These are phyloP conservation scores for Lates japonicus DNA, from an alignment of 2,797 vertebrate genomes.

Conservation along the genomic window DNA sequence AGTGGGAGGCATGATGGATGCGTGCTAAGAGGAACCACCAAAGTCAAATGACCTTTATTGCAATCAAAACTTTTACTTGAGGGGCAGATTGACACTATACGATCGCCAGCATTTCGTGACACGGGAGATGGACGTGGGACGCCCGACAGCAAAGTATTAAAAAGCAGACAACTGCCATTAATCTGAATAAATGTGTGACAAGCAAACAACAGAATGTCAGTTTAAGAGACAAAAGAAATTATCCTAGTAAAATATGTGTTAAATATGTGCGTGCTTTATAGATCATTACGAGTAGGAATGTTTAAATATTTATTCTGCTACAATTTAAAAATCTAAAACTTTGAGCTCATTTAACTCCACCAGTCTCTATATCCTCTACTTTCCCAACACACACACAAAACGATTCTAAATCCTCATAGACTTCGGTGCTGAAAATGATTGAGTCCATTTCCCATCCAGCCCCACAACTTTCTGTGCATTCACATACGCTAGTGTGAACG, in stretches of 20 bases:
- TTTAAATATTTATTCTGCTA: slow-evolving; percentile 3
- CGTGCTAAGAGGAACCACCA: slow-evolving; percentile 34
- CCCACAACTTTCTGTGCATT: slow-evolving; percentile 56
- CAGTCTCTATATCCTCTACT: background rate
- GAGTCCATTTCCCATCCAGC: slow-evolving; percentile 53
- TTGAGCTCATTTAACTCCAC: slow-evolving; percentile 25
- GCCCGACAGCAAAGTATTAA: background rate
- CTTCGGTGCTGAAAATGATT: slow-evolving; percentile 48
- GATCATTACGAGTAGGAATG: background rate
- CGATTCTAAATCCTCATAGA: slow-evolving; percentile 55
- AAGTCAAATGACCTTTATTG: slow-evolving; percentile 75
- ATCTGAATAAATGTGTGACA: background rate
- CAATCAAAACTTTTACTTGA: slow-evolving; percentile 69
- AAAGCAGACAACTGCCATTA: background rate
- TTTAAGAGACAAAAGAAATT: slow-evolving; percentile 8
- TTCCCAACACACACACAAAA: slow-evolving; percentile 22
- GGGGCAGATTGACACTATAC: slow-evolving; percentile 38
- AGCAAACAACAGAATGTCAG: background rate
- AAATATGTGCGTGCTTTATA: background rate
- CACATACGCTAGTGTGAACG: slow-evolving; percentile 51
- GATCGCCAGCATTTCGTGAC: slow-evolving; percentile 16
- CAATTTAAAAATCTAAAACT: slow-evolving; percentile 35
- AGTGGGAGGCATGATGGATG: slow-evolving; percentile 73
- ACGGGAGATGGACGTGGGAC: slow-evolving; percentile 15
- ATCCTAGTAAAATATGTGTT: background rate